phyloP scores from a whole-genome alignment of 2,113 vertebrate species.

The Xenotilapia longispinis region DNA sequence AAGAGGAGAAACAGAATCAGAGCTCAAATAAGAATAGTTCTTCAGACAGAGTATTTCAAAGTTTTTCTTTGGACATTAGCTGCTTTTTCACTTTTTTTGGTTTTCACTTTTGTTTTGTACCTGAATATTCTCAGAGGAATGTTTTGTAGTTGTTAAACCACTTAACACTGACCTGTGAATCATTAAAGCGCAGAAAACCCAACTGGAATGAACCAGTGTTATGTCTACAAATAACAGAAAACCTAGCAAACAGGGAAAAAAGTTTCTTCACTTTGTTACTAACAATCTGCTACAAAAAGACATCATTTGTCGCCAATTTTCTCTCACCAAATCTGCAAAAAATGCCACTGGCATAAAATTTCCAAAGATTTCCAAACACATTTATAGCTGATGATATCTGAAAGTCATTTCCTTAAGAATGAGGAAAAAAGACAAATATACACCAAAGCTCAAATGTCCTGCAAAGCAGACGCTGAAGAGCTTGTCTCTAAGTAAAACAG shows the following conservation, averaged over 20 bases:
- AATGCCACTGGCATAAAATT: neutral
- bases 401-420: neutral
- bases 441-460: neutral
- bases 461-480: neutral
- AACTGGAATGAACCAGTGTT: neutral
- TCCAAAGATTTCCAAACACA: neutral
- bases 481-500: neutral
- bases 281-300: neutral
- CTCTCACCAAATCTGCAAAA: neutral
- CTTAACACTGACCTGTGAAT: neutral
- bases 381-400: neutral
- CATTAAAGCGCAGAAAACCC: neutral
- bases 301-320: neutral
- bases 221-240: neutral
- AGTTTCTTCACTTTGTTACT: neutral
- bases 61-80: neutral
- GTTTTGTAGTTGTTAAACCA: neutral
- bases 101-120: neutral
- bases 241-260: neutral
- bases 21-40: neutral
- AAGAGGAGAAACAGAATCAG: neutral
- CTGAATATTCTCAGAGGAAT: neutral
- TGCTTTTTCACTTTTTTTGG: neutral
- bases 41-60: neutral
- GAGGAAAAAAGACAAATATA: neutral